Evolutionary conservation across 2,888 invertebrate genomes (phyloP).

Genomic region (Azorinus chamasolen): DNA sequence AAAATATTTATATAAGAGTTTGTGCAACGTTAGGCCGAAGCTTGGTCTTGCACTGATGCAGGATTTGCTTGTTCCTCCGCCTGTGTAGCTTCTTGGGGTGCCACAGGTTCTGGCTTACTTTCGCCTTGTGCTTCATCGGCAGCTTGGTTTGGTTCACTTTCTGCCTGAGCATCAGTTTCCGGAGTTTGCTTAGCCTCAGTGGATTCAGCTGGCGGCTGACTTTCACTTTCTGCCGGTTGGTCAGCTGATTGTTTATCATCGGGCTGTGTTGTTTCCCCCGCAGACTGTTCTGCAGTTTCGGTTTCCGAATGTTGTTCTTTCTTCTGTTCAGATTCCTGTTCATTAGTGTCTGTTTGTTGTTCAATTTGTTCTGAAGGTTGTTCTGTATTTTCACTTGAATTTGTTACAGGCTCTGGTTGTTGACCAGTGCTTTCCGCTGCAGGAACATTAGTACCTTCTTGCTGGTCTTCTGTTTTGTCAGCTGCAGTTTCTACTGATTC

Average conservation of each 20-base stretch:
- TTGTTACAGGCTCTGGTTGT: neutral
- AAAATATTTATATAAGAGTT: no score
- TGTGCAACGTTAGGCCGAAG: no score
- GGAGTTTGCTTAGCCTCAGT: neutral
- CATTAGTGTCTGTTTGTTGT: neutral
- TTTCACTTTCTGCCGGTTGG: neutral
- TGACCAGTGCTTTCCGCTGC: neutral
- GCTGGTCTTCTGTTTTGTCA: neutral
- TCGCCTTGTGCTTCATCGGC: neutral
- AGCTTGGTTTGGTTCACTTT: neutral
- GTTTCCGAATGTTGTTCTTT: neutral
- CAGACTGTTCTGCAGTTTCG: neutral
- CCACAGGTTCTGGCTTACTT: neutral
- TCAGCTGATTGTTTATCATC: neutral
- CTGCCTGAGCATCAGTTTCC: neutral
- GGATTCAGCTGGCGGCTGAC: neutral
- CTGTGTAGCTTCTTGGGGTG: neutral
- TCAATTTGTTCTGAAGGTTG: neutral
- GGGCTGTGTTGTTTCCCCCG: neutral
- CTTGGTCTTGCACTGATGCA: neutral
- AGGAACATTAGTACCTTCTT: neutral
- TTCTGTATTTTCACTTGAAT: neutral
- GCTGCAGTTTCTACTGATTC: neutral
- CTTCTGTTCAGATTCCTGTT: neutral
- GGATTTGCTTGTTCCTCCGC: neutral